Base-by-base conservation (phyloP, 2,113 vertebrate species). In the Corvus hawaiiensis region DNA sequence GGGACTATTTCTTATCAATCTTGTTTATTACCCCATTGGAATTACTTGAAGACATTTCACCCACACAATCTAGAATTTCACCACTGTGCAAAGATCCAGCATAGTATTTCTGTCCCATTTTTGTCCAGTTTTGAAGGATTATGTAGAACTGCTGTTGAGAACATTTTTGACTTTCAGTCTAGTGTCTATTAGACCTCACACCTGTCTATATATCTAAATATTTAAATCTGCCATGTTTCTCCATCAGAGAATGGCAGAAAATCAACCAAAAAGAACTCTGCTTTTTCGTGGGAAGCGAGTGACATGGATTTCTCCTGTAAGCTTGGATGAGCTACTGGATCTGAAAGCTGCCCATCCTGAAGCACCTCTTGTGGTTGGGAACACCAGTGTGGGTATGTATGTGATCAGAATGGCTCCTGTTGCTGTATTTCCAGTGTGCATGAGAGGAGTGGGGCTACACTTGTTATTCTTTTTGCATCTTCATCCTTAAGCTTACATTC, bases 311-410 rank as follows among this genome's bases (percentile, higher is more conserved):
- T 98, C 97, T 67, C 98, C 99, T 7, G 81, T 96, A 61, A 98
- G 87, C 16, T 96, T 99, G 87, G 96, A 98, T 54, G 98, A 98
- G 76, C 96, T 99, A 89, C 87, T 99, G 67, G 97, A 98, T 93
- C 97, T 99, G 49, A 99, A 98, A 97, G 71, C 85, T 49, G 78
- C 80, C 4, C 84, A 98, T 77, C 98, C 98, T 6, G 39, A 97
- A 84, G 98, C 99, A 24, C 99, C 98, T 17, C 96, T 99, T 73
- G 96, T 99, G 22, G 96, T 99, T 90, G 99, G 99, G 30, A 99
- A 99, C 97, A 99, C 98, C 44, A 75, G 75, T 86, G 96, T 99
- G 48, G 98, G 98, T 98, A 92, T 52, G 97, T 87, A 32, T n/a
- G 20, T 33, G 58, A 27, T 18, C 66, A 72, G 49, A 91, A 52